A percentile compares a stretch with the other conserved stretches of the same genome.
Evolutionary conservation across 2,113 vertebrate species (phyloP).

Genomic region (Chlorodrepanis virens): DNA sequence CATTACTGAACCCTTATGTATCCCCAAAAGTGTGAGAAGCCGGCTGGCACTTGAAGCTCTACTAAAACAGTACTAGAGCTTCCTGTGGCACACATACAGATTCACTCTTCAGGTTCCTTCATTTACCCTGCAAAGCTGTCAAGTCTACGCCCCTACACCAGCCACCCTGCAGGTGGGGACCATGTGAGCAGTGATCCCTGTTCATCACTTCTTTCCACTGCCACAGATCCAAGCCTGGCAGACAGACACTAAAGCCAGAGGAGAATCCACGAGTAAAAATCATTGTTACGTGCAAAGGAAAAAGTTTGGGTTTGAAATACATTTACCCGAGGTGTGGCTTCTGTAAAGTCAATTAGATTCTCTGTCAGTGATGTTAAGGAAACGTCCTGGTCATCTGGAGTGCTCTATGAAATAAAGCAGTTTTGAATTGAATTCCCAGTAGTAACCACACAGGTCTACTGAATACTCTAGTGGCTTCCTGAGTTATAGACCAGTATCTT

Average conservation of each 20-base stretch:
- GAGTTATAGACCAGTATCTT: background rate
- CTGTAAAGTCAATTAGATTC: slow-evolving; percentile 94
- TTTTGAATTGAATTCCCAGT: slow-evolving; percentile 22
- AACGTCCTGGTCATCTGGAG: slow-evolving; percentile 80
- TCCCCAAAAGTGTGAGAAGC: background rate
- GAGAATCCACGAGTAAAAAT: background rate
- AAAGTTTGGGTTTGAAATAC: slow-evolving; percentile 32
- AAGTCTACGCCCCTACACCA: background rate
- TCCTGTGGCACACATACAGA: background rate
- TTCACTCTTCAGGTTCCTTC: background rate
- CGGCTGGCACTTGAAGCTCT: background rate
- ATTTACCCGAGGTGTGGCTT: slow-evolving; percentile 80
- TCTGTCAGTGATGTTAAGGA: slow-evolving; percentile 75
- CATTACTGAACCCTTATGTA: background rate
- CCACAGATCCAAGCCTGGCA: background rate
- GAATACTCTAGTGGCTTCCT: background rate
- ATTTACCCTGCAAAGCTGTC: background rate
- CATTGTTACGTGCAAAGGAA: background rate
- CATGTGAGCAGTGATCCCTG: background rate
- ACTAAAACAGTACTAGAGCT: background rate
- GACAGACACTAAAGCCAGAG: background rate
- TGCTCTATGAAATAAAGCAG: slow-evolving; percentile 75
- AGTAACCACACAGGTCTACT: background rate
- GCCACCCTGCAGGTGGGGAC: background rate
- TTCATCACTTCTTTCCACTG: background rate